Base-by-base conservation (phyloP, 2,113 vertebrate species). In the Cyrtonyx montezumae region DNA sequence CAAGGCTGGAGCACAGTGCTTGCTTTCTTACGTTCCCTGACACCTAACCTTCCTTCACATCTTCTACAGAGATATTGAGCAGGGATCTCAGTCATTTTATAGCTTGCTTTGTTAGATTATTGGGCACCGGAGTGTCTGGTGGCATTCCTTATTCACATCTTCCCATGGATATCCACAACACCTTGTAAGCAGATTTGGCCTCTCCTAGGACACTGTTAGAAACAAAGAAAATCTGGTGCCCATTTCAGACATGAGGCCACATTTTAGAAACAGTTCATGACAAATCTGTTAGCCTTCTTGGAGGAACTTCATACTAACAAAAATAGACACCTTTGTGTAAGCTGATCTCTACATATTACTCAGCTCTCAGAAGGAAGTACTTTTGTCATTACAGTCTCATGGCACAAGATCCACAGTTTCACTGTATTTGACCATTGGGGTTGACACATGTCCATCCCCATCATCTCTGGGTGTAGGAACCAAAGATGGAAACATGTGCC, bases 201-300 rank as follows among this genome's bases (percentile, higher is more conserved):
- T 42, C 51, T 78, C 20, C 42, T 45, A 30, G 63, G 42, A 32
- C 36, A 6, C 25, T 9, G 20, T 13, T 0, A 58, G 37, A 20
- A 71, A 20, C 7, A 25, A 25, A 73, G 48, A 63, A 69, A 53
- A 42, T 1, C 70, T 65, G 28, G 3, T 28, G 13, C 22, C n/a
- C 1, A 0, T 59, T 7, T 10, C 25, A 61, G 77, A 19, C 0
- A 1, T 1, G 8, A 73, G 17, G 59, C 26, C 37, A 8, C 1
- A 16, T 9, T 58, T 16, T 9, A 49, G 30, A 32, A 40, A 40
- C 14, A 34, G 15, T 12, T 59, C 8, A 6, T 30, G 28, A 37
- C 32, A 89, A 75, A 67, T 26, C 30, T 66, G 53, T 9, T 19
- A 48, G 12, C 32, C 23, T 13, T 17, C 2, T 3, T 36, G 21